Evolutionary conservation across 2,113 vertebrate species (phyloP).

Genomic region (Columba janthina): DNA sequence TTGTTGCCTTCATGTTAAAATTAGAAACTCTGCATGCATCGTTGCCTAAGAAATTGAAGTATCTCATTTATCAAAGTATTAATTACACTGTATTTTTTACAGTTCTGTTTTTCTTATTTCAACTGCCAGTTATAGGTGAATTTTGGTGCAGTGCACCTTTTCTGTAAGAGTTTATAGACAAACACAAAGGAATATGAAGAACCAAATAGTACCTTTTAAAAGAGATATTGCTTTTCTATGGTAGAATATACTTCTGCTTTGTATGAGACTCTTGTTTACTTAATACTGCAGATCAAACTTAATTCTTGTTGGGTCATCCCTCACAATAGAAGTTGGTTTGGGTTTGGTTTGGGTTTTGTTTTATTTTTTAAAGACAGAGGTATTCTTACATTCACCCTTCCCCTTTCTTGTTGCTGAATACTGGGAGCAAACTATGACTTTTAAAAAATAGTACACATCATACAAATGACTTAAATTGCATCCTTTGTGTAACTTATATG

Average conservation of each 20-base stretch:
- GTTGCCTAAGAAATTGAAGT: constrained; percentile 61
- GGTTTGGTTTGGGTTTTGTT: not conserved
- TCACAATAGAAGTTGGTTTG: not conserved
- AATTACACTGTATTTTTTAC: constrained; percentile 43
- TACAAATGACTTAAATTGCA: not conserved
- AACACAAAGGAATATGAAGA: not conserved
- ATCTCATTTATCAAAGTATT: constrained; percentile 48
- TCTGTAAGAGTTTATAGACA: constrained; percentile 25
- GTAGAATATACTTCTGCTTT: not conserved
- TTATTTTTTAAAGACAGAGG: not conserved
- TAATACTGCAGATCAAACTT: not conserved
- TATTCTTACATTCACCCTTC: not conserved
- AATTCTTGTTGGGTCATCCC: not conserved
- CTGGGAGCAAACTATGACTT: not conserved
- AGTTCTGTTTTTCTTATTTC: constrained; percentile 52
- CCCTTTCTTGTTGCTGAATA: not conserved
- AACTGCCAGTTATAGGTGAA: constrained; percentile 37
- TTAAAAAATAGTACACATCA: not conserved
- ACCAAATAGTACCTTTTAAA: constrained; percentile 13
- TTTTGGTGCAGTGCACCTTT: constrained; percentile 47
- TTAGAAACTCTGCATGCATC: constrained; percentile 25
- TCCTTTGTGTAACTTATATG: not conserved
- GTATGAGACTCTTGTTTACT: not conserved
- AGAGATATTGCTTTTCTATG: constrained; percentile 1
- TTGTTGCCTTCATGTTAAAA: constrained; percentile 55